Evolutionary conservation across 2,888 invertebrate genomes (phyloP).

Genomic region (Drosophila subquinaria): DNA sequence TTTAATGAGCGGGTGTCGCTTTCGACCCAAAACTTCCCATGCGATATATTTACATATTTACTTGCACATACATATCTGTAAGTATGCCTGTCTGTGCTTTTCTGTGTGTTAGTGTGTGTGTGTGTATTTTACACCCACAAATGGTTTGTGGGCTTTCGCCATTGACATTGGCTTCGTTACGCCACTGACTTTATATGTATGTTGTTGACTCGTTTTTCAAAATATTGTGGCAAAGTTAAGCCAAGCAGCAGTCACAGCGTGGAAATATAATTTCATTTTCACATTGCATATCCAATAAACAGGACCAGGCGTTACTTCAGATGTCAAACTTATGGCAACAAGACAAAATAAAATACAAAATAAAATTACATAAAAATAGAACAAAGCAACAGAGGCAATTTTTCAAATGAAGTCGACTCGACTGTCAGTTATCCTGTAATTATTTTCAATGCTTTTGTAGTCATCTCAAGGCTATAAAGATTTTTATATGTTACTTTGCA

Average conservation of each 20-base stretch:
- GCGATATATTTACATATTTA: conserved; percentile 36
- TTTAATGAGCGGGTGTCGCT: conserved; percentile 75
- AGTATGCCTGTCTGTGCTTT: background rate
- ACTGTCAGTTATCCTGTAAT: background rate
- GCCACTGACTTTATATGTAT: conserved; percentile 34
- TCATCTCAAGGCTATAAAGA: no score
- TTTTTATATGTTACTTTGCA: no score
- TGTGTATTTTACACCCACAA: conserved; percentile 48
- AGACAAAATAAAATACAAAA: conserved; percentile 13
- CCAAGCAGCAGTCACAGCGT: conserved; percentile 33
- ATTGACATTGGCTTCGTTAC: conserved; percentile 23
- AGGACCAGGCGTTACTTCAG: conserved; percentile 48
- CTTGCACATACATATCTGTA: conserved; percentile 7
- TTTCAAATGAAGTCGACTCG: background rate
- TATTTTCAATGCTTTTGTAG: no score
- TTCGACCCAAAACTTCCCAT: conserved; percentile 30
- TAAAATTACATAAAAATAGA: conserved; percentile 3
- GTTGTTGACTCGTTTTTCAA: conserved; percentile 44
- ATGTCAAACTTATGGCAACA: conserved; percentile 57
- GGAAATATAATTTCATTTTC: conserved; percentile 66
- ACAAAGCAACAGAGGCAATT: background rate
- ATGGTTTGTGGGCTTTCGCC: conserved; percentile 21
- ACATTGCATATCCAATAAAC: conserved; percentile 75
- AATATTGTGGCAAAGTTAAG: conserved; percentile 67
- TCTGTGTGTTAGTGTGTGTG: conserved; percentile 7